A percentile compares a stretch with the other conserved stretches of the same genome.
phyloP scores from a whole-genome alignment of 2,797 vertebrate genomes.

The Gambelia wislizenii region DNA sequence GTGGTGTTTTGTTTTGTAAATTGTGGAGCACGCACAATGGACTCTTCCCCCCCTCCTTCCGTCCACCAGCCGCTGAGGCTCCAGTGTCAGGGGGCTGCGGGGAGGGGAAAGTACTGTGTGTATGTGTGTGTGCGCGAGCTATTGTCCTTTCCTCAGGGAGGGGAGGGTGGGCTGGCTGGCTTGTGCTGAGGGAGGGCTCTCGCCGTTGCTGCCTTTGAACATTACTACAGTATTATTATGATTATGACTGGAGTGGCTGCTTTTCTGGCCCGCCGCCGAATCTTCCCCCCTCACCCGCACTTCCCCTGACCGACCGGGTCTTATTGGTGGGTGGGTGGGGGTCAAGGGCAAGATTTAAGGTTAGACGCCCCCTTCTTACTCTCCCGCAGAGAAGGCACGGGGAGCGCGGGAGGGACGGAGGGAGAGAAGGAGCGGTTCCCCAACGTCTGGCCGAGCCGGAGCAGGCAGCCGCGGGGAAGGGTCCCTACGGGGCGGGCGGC shows the following conservation, averaged over 20 bases:
- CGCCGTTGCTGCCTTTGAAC: background rate
- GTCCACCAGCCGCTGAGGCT: slow-evolving; percentile 1
- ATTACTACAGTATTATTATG: background rate
- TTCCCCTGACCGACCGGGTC: background rate
- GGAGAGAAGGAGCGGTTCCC: background rate
- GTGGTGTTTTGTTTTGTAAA: slow-evolving; percentile 61
- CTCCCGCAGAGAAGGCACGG: slow-evolving; percentile 21
- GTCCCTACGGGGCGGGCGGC: background rate
- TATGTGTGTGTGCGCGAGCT: too few relatives aligned
- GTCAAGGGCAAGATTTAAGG: background rate
- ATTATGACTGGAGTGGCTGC: background rate
- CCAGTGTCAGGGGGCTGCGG: slow-evolving; percentile 31
- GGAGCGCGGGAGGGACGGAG: background rate
- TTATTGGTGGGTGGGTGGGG: background rate
- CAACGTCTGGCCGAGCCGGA: slow-evolving; percentile 13
- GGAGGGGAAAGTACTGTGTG: background rate
- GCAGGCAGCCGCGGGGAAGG: background rate
- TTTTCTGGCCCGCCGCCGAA: background rate
- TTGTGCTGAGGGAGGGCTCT: background rate
- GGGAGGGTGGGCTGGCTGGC: slow-evolving; percentile 40
- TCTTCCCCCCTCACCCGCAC: background rate
- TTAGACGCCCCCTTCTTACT: background rate
- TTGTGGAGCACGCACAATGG: slow-evolving; percentile 48
- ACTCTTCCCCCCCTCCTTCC: background rate
- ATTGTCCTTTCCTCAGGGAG: slow-evolving; percentile 48